Evolutionary conservation across 1,140 invertebrate species (phyloP), one percentile per base, ranked within the genome.

Genomic region (Monomorium pharaonis): DNA sequence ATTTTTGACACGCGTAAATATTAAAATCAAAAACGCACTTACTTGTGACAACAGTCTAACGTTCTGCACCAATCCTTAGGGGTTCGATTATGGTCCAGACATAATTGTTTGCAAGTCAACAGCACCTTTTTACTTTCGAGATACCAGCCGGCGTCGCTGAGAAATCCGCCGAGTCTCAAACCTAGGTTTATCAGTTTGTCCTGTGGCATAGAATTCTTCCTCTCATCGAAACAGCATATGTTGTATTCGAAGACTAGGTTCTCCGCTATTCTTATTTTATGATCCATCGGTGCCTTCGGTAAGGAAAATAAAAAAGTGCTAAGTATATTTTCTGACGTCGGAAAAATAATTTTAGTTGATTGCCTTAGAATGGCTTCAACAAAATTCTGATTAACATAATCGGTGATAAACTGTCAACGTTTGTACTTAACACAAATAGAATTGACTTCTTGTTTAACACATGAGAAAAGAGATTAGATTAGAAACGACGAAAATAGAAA

Each of bases 101-200:
- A 97, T 21, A 97, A 91, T 86, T 96, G 93, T 89, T 95, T 96
- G 92, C 97, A 98, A 12, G 95, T 94, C 77, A 95, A 93, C 85
- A 98, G 95, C 63, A 98, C 96, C 33, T 96, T 94, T 91, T 97
- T 96, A 91, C 97, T 97, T 91, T 97, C 96, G 42, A 93, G 92
- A 94, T 97, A 98, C 97, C 97, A 98, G 1, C 98, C 98, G n/a
- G 97, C 97, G 91, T 98, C 98, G 91, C 97, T 97, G 0, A 98
- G 96, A 95, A 99, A 98, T 75, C 96, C 96, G 86, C 98, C 97
- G 88, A 97, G 87, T 90, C 95, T 94, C 54, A 97, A 89, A 49
- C 96, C 96, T 49, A 96, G 88, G 89, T 96, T 95, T 77, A 97
- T 96, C 21, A 94, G 85, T 60, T 91, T 92, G 54, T 93, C 91